Evolutionary conservation across 2,113 vertebrate species (phyloP).

Genomic region (Riparia riparia): DNA sequence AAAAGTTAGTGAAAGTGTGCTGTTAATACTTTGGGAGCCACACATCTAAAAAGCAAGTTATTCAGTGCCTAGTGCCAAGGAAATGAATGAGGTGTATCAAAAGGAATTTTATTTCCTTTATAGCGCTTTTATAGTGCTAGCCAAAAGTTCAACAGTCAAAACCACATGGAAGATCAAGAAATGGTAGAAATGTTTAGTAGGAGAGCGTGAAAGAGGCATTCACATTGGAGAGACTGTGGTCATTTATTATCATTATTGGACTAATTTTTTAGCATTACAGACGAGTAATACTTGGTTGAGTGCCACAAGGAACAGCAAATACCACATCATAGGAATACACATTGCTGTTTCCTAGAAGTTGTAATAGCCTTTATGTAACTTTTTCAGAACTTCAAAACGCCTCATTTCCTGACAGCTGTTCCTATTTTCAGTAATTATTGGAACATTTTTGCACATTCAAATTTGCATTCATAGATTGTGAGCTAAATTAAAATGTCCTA

Average conservation of each 20-base stretch:
- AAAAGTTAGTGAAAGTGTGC: constrained; percentile 12
- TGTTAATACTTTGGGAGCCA: not conserved
- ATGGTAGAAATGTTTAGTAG: constrained; percentile 20
- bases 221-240: not conserved
- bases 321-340: constrained; percentile 66
- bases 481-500: constrained; percentile 45
- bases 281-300: constrained; percentile 34
- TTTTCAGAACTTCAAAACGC: constrained; percentile 71
- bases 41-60: not conserved
- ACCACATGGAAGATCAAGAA: constrained; percentile 47
- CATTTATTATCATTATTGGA: constrained; percentile 46
- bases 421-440: constrained; percentile 65
- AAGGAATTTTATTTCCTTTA: constrained; percentile 45
- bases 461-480: constrained; percentile 53
- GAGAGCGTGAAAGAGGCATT: constrained; percentile 49
- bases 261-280: constrained; percentile 35
- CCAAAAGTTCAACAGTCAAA: constrained; percentile 41
- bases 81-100: constrained; percentile 59
- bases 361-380: constrained; percentile 70
- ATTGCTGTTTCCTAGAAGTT: constrained; percentile 49
- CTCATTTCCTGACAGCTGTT: constrained; percentile 76
- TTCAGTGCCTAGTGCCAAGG: constrained; percentile 17
- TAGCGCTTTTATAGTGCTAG: not conserved
- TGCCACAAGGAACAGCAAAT: constrained; percentile 67
- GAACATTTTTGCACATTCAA: constrained; percentile 55